phyloP scores from a whole-genome alignment of 2,113 vertebrate genomes.

The Polyodon spathula region DNA sequence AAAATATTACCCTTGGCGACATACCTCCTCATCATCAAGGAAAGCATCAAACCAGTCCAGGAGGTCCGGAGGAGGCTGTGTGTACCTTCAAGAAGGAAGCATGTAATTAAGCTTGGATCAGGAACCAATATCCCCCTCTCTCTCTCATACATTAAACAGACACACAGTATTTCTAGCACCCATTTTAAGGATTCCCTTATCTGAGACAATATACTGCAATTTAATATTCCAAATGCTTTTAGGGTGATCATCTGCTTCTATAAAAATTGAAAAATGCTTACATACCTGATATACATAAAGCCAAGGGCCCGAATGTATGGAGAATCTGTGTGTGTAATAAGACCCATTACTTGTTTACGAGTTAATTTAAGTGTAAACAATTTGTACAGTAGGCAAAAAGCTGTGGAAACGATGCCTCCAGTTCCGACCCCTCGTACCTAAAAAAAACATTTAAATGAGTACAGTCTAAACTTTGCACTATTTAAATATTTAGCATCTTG shows the following conservation, averaged over 20 bases:
- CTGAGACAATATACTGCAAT: too few relatives aligned
- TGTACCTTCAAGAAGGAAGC: conserved; percentile 69
- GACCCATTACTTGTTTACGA: conserved; percentile 96
- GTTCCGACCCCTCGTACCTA: conserved; percentile 96
- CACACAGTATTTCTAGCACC: neutral
- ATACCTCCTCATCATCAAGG: conserved; percentile 99
- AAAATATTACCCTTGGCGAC: conserved; percentile 92
- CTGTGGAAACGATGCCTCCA: conserved; percentile 95
- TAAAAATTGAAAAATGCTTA: conserved; percentile 8
- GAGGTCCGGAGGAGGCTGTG: conserved; percentile 90
- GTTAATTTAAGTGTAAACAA: conserved; percentile 96
- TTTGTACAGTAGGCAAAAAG: conserved; percentile 95
- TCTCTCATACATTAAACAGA: neutral
- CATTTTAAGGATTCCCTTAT: too few relatives aligned
- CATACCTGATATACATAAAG: conserved; percentile 98
- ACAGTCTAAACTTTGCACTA: neutral
- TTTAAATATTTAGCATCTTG: too few relatives aligned
- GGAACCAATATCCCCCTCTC: neutral
- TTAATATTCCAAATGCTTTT: too few relatives aligned
- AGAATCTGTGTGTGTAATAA: conserved; percentile 95
- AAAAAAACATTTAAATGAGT: conserved; percentile 20
- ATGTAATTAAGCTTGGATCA: neutral
- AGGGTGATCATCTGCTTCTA: too few relatives aligned
- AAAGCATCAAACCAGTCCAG: conserved; percentile 97
- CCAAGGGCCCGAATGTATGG: conserved; percentile 96